phyloP scores from a whole-genome alignment of 2,797 vertebrate genomes.

The Falco columbarius region DNA sequence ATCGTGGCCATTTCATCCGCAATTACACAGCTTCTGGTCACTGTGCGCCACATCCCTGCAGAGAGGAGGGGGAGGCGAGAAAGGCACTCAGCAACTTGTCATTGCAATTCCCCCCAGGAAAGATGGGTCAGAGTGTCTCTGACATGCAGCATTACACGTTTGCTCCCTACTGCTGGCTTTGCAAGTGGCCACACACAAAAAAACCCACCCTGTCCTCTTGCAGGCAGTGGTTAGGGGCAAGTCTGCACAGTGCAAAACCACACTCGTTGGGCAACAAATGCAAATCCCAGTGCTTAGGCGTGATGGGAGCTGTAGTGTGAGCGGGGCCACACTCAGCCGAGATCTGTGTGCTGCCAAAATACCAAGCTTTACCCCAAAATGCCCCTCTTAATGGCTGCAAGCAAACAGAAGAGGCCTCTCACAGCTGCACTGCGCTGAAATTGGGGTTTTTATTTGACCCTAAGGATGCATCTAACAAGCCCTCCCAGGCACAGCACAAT shows the following conservation, averaged over 20 bases:
- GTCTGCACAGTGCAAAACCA: not conserved
- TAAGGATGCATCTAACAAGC: not conserved
- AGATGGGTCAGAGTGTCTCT: not conserved
- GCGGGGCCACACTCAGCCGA: not conserved
- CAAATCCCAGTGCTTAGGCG: not conserved
- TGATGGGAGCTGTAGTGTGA: not conserved
- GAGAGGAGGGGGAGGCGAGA: not conserved
- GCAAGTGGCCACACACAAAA: not conserved
- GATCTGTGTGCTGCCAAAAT: not conserved
- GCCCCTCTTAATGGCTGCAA: not conserved
- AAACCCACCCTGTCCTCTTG: not conserved
- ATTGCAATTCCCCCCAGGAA: not conserved
- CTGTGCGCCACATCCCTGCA: not conserved
- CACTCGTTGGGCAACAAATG: fast-evolving
- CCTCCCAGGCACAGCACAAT: not conserved
- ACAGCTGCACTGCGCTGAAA: not conserved
- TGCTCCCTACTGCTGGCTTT: not conserved
- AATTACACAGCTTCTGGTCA: fast-evolving
- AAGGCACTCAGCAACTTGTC: not conserved
- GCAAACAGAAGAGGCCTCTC: not conserved
- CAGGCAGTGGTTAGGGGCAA: too few relatives aligned
- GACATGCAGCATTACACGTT: fast-evolving
- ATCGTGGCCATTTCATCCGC: fast-evolving
- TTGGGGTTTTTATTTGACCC: not conserved
- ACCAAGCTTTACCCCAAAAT: not conserved